These are phyloP conservation scores for Frieseomelitta varia DNA, from an alignment of 1,140 invertebrate species.

Conservation along the genomic window DNA sequence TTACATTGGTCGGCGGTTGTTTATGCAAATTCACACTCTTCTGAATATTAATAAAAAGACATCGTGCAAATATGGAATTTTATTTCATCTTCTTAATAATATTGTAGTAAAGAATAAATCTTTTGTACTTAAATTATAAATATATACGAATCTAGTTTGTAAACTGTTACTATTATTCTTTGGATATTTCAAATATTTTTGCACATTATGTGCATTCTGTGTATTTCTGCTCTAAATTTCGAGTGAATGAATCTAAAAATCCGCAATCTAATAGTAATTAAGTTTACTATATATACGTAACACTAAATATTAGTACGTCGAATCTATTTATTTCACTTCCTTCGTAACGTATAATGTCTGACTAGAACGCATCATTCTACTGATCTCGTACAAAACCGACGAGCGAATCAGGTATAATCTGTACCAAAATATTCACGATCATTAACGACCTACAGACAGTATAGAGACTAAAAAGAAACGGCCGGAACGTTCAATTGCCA, in stretches of 20 bases:
- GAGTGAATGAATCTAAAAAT: neutral
- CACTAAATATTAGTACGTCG: neutral
- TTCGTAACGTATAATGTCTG: neutral
- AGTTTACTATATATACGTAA: too few species aligned
- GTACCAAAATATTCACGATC: constrained; percentile 24
- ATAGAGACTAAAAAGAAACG: neutral
- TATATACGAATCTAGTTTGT: too few species aligned
- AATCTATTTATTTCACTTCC: neutral
- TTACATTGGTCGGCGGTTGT: too few species aligned
- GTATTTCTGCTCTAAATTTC: neutral
- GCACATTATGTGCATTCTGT: too few species aligned
- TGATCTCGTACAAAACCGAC: neutral
- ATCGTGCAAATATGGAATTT: neutral
- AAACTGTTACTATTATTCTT: too few species aligned
- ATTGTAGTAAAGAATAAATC: neutral
- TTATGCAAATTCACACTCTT: neutral
- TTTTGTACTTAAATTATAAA: too few species aligned
- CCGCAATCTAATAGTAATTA: neutral
- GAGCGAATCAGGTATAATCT: neutral
- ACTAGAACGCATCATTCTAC: neutral
- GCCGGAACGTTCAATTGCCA: constrained; percentile 61
- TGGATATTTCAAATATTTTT: too few species aligned
- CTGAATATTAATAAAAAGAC: neutral
- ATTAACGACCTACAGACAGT: neutral
- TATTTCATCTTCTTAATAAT: neutral